Evolutionary conservation across 2,113 vertebrate species (phyloP), one percentile per base, ranked within the genome.

Genomic region (Mionectes macconnelli): DNA sequence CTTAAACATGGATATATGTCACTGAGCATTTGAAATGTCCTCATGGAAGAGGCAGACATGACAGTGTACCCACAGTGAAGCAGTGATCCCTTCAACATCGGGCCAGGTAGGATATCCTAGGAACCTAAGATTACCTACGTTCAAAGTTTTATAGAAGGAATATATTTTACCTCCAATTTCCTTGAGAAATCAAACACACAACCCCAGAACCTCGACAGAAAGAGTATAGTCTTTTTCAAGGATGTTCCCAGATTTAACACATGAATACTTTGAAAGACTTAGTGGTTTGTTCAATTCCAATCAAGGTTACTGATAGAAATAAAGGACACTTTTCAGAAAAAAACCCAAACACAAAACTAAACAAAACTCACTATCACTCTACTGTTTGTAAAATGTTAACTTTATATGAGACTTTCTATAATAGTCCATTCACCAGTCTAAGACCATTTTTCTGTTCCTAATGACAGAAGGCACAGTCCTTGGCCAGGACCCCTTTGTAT

Each of bases 41-140:
- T 39, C 31, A 11, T 10, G 9, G 40, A 87, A 44, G 60, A 18
- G 45, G 14, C 33, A 89, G 27, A 23, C 27, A 16, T 10, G 28
- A 59, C 45, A n/a, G 24, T 55, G 60, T 21, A 73, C 14, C 8
- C 40, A 44, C 33, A 77, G 49, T 17, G 39, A 47, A 94, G 59
- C 25, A 0, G 0, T 11, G 55, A 67, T 40, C 2, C 2, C 23
- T 82, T 67, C 49, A 59, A 19, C n/a, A 74, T 63, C 33, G 74
- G 31, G 16, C 12, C 44, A 73, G 20, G 23, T 9, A 47, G 24
- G n/a, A 11, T 33, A 44, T 70, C 22, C 3, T 27, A 47, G 5
- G 13, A 91, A 77, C 9, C 17, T 49, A 59, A 53, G 22, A 50
- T 44, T 40, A 64, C 8, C 40, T 42, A 1, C 33, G 37, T 37